Base-by-base conservation (phyloP, 2,113 vertebrate species). In the Dendrocopos noguchii region DNA sequence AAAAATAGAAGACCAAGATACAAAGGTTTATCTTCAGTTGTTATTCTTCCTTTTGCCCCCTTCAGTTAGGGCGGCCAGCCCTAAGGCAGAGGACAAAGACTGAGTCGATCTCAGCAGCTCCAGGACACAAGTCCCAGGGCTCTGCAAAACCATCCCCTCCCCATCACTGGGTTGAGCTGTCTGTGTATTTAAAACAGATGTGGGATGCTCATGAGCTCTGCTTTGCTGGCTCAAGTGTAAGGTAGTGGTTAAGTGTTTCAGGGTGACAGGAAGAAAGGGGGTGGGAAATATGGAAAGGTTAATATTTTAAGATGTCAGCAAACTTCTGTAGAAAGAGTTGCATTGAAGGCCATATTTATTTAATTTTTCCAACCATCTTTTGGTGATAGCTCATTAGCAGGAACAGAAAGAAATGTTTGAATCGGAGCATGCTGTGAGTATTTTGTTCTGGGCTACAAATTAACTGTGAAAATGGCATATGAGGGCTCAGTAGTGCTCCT, bases 1-100 rank as follows among this genome's bases (percentile, higher is more conserved):
- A 4, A 4, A 77, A 74, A n/a, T 3, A 66, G 25, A 80, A 5
- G 5, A n/a, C 10, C 0, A 0, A 80, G 21, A 71, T 1, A 52
- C 4, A 3, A 71, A 46, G 29, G 20, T 33, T 15, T 16, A 17
- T 24, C 44, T 55, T 84, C n/a, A 65, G 2, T 50, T 75, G 18
- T 15, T 76, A 7, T 31, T 56, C 27, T 29, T 79, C 63, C 34
- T 65, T 85, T 75, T 60, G 11, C 14, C 5, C 4, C 31, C 20
- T 75, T 78, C 52, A 71, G 7, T 12, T 84, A 46, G n/a, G n/a
- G 12, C 5, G 8, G 36, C 24, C 6, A 60, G 4, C 7, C 19
- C 55, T 3, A 5, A 1, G 6, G 42, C 8, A 56, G 10, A 21
- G 47, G 8, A 27, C 17, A 31, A n/a, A n/a, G 28, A 1, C 1